Evolutionary conservation across 2,113 vertebrate species (phyloP).

Genomic region (Bubo bubo): DNA sequence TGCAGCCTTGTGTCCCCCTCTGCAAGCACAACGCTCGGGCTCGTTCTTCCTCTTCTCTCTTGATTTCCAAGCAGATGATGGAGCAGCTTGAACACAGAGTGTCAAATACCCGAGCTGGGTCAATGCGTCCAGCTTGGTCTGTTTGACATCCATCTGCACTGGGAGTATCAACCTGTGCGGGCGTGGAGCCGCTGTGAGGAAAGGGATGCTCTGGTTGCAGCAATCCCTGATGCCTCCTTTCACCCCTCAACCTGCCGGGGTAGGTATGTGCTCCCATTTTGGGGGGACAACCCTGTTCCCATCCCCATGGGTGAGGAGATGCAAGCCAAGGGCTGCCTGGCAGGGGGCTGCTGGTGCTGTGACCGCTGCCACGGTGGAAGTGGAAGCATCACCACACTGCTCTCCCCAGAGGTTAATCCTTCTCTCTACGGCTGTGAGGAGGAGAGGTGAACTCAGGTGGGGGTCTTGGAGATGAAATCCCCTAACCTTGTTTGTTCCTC

Average conservation of each 20-base stretch:
- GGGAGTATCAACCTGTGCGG: not conserved
- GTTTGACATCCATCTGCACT: not conserved
- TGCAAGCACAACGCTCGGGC: rapidly evolving
- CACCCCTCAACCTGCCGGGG: rapidly evolving
- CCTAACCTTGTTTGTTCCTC: not conserved
- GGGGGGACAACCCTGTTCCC: not conserved
- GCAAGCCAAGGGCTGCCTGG: not conserved
- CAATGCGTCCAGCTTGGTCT: rapidly evolving
- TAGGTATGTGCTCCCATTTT: rapidly evolving
- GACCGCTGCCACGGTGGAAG: rapidly evolving
- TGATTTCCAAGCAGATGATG: not conserved
- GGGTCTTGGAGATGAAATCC: not conserved
- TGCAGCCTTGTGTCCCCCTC: not conserved
- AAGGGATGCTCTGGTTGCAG: not conserved
- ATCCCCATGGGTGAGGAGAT: not conserved
- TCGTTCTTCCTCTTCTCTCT: not conserved
- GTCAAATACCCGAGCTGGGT: rapidly evolving
- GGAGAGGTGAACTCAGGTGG: not conserved
- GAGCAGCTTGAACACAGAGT: not conserved
- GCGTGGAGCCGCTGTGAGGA: not conserved
- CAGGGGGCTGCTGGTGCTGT: not conserved
- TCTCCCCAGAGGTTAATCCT: not conserved
- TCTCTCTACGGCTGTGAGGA: not conserved
- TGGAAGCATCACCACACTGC: not conserved
- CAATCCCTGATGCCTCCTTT: not conserved